phyloP scores from a whole-genome alignment of 64 coral and sea anemone genomes.

The Catalaphyllia jardinei region DNA sequence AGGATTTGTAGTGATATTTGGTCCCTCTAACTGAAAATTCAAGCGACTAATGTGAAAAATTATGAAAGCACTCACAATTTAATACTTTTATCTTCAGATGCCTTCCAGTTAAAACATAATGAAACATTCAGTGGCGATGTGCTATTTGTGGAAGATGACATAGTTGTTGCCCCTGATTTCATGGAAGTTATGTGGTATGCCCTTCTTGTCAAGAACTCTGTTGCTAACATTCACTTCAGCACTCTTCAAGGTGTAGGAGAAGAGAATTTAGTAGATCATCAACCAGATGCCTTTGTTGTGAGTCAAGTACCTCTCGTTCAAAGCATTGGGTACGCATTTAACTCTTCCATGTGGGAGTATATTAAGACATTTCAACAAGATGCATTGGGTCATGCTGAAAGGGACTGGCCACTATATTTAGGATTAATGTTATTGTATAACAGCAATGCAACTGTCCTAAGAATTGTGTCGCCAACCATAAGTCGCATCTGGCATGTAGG shows the following conservation, averaged over 20 bases:
- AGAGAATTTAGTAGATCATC: constrained; percentile 75
- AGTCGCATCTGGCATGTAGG: constrained; percentile 95
- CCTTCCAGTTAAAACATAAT: constrained; percentile 84
- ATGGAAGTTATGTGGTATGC: constrained; percentile 89
- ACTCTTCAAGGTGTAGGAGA: constrained; percentile 77
- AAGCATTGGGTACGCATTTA: constrained; percentile 89
- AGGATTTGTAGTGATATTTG: too few relatives aligned
- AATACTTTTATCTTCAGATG: constrained; percentile 30
- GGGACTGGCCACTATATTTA: constrained; percentile 77
- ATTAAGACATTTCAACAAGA: constrained; percentile 83
- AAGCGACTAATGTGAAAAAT: not conserved
- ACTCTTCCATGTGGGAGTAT: constrained; percentile 81
- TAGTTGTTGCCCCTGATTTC: constrained; percentile 81
- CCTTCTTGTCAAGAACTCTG: constrained; percentile 80
- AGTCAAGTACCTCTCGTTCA: constrained; percentile 84
- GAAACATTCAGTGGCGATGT: constrained; percentile 84
- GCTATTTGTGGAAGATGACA: constrained; percentile 90
- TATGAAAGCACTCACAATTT: not conserved
- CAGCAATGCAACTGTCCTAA: constrained; percentile 78
- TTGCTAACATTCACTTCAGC: constrained; percentile 72
- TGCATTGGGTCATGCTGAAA: constrained; percentile 68
- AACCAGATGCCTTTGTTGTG: constrained; percentile 80
- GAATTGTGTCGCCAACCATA: constrained; percentile 82
- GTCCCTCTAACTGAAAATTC: too few relatives aligned
- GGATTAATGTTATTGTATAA: constrained; percentile 86